Evolutionary conservation across 2,888 invertebrate species (phyloP).

Genomic region (Xiphydria camelus): DNA sequence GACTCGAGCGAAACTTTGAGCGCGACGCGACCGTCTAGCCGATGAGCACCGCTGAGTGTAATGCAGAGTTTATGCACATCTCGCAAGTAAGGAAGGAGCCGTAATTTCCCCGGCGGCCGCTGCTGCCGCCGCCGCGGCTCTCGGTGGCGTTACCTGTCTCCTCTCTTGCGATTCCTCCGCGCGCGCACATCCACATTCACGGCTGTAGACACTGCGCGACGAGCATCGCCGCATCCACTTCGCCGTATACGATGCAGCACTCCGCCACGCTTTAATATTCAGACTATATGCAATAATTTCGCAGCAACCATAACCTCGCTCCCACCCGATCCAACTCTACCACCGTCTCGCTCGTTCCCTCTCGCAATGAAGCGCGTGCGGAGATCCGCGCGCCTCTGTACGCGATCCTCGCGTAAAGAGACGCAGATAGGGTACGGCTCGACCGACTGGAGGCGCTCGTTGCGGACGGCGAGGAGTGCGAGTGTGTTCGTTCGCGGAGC

Average conservation of each 20-base stretch:
- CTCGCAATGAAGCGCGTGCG: background rate
- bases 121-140: constrained; percentile 50
- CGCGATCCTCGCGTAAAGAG: no score
- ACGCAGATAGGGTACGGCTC: background rate
- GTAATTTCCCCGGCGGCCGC: constrained; percentile 58
- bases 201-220: constrained; percentile 28
- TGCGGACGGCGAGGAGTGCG: no score
- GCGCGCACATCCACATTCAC: constrained; percentile 7
- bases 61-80: constrained; percentile 57
- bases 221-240: constrained; percentile 30
- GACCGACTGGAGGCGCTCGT: no score
- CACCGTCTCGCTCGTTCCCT: constrained; percentile 6
- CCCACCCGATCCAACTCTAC: constrained; percentile 7
- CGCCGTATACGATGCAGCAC: constrained; percentile 36
- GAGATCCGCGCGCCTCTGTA: background rate
- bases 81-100: constrained; percentile 52
- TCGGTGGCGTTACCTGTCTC: constrained; percentile 53
- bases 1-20: background rate
- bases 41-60: constrained; percentile 49
- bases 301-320: constrained; percentile 48
- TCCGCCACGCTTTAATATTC: constrained; percentile 56
- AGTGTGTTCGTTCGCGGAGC: no score
- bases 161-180: constrained; percentile 21
- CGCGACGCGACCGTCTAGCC: no score
- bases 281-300: constrained; percentile 58